Conservation (phyloP, 2,797 vertebrate genomes). For the Channallabes apus region DNA sequence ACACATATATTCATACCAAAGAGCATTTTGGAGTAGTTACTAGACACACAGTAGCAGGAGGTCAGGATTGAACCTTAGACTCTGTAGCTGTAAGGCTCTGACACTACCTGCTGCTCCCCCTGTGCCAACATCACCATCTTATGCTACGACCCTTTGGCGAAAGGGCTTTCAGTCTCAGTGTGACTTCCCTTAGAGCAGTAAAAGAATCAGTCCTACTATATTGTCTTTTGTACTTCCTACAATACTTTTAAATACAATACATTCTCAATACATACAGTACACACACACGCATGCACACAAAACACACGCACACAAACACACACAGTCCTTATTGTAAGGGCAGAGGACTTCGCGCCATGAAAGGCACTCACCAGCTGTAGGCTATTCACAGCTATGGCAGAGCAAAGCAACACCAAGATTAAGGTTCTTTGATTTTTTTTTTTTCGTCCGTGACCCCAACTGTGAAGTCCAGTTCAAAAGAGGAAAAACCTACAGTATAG, state of each 20-base stretch:
- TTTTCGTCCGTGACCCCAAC: slow-evolving; percentile 21
- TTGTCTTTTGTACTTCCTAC: background rate
- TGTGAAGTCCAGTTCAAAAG: slow-evolving; percentile 25
- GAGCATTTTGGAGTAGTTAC: background rate
- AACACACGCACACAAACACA: background rate
- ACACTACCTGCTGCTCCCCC: background rate
- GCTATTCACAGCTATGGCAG: slow-evolving; percentile 10
- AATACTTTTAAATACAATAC: background rate
- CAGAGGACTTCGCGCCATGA: background rate
- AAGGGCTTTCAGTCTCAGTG: background rate
- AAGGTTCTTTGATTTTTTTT: slow-evolving; percentile 21
- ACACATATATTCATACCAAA: background rate
- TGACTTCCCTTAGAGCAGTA: background rate
- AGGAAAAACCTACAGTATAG: slow-evolving; percentile 10
- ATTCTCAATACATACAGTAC: background rate
- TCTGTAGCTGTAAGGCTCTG: background rate
- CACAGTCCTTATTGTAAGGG: background rate
- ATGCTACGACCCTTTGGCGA: background rate
- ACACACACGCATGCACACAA: background rate
- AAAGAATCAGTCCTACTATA: background rate
- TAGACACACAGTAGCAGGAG: background rate
- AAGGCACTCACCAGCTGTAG: background rate
- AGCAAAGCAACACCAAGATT: slow-evolving; percentile 12
- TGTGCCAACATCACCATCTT: background rate
- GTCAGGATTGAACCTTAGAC: background rate